phyloP scores from a whole-genome alignment of 2,113 vertebrate species.

The Vidua chalybeata region DNA sequence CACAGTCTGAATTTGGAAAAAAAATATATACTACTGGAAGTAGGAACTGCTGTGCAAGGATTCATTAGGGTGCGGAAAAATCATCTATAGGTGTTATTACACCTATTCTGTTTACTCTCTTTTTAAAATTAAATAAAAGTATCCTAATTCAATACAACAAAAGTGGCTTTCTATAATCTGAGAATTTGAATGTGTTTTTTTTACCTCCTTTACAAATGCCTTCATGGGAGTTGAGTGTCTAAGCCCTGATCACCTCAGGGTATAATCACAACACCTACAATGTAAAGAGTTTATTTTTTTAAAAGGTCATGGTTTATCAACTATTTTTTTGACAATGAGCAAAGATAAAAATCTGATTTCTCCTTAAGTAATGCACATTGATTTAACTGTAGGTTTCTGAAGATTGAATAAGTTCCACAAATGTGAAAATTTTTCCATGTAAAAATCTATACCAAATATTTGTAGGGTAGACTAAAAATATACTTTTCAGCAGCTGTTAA shows the following conservation, averaged over 20 bases:
- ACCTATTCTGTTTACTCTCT: not conserved
- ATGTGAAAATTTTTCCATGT: not conserved
- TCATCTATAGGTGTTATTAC: not conserved
- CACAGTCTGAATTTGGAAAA: not conserved
- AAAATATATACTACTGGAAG: not conserved
- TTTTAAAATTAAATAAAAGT: not conserved
- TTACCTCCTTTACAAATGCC: not conserved
- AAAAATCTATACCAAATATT: not conserved
- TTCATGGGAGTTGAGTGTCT: not conserved
- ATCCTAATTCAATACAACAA: not conserved
- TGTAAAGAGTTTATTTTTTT: not conserved
- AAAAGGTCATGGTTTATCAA: not conserved
- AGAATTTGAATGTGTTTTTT: not conserved
- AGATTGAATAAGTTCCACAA: not conserved
- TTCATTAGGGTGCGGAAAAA: not conserved
- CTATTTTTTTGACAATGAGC: not conserved
- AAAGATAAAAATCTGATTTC: not conserved
- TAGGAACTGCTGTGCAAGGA: not conserved
- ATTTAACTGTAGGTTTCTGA: not conserved
- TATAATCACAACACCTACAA: not conserved
- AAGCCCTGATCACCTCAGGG: not conserved
- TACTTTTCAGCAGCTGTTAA: not conserved
- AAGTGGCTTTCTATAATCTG: not conserved
- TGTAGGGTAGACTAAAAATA: not conserved
- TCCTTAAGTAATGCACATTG: not conserved